Evolutionary conservation across 1,140 invertebrate species (phyloP).

Genomic region (Brachionus plicatilis): DNA sequence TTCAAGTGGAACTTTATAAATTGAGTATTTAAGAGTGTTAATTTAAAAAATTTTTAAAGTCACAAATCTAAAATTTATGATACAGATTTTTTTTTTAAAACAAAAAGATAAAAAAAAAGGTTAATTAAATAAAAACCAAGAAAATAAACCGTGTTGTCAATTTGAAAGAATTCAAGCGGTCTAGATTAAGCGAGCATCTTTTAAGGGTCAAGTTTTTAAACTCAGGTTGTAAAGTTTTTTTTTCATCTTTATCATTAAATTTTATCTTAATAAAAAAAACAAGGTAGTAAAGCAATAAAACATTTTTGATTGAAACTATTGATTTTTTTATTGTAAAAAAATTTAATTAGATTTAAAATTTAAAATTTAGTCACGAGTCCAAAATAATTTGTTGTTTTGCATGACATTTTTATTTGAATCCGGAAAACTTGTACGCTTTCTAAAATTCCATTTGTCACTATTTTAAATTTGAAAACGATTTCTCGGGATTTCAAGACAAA

Average conservation of each 20-base stretch:
- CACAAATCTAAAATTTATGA: background rate
- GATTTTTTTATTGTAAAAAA: background rate
- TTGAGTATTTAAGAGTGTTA: slow-evolving; percentile 7
- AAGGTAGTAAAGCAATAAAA: slow-evolving; percentile 13
- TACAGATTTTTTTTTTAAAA: background rate
- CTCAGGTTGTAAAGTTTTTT: background rate
- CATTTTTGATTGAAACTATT: background rate
- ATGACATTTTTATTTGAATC: slow-evolving; percentile 4
- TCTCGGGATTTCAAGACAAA: background rate
- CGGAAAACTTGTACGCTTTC: background rate
- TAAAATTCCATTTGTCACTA: background rate
- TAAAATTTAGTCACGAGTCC: slow-evolving; percentile 9
- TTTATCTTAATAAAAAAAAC: background rate
- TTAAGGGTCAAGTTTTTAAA: background rate
- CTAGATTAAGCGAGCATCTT: background rate
- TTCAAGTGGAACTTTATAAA: slow-evolving; percentile 17
- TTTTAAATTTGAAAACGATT: background rate
- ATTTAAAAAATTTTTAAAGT: background rate
- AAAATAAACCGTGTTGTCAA: background rate
- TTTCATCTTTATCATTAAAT: slow-evolving; percentile 1
- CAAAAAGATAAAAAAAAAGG: background rate
- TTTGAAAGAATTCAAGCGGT: background rate
- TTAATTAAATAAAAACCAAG: background rate
- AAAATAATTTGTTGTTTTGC: background rate
- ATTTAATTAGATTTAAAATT: slow-evolving; percentile 4